phyloP scores from a whole-genome alignment of 2,113 vertebrate species.

The Lophura nycthemera region DNA sequence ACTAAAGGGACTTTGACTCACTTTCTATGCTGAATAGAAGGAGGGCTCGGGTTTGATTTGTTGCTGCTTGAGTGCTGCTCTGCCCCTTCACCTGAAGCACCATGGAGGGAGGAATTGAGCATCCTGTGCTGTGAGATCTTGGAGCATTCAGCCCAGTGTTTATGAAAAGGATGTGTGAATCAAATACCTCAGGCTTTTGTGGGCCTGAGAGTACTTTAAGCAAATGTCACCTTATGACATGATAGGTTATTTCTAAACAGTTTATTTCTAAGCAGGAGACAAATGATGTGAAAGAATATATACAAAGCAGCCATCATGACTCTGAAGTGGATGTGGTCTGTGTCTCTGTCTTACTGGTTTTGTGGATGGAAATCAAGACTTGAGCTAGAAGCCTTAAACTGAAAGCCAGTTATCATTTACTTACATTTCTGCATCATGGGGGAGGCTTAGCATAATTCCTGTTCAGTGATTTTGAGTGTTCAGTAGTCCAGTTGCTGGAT shows the following conservation, averaged over 20 bases:
- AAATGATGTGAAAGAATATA: neutral
- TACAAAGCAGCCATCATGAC: neutral
- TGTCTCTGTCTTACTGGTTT: neutral
- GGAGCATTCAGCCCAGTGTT: neutral
- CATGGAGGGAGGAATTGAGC: neutral
- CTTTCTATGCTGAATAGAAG: neutral
- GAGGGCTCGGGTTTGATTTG: slow-evolving; percentile 8
- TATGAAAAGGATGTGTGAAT: neutral
- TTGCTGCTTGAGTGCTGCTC: neutral
- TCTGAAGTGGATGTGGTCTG: neutral
- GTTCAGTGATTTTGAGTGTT: neutral
- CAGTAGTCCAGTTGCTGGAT: neutral
- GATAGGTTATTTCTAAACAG: neutral
- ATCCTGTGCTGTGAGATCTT: neutral
- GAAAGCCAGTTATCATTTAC: neutral
- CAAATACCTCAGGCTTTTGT: neutral
- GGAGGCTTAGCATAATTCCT: neutral
- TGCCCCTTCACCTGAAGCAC: neutral
- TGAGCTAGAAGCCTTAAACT: neutral
- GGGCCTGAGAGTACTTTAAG: neutral
- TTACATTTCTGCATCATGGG: neutral
- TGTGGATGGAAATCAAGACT: neutral
- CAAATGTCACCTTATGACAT: neutral
- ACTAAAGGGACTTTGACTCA: neutral
- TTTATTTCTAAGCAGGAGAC: neutral